These are phyloP conservation scores for Patiria miniata DNA, from an alignment of 35 echinoderm and acorn worm genomes.

Conservation along the genomic window DNA sequence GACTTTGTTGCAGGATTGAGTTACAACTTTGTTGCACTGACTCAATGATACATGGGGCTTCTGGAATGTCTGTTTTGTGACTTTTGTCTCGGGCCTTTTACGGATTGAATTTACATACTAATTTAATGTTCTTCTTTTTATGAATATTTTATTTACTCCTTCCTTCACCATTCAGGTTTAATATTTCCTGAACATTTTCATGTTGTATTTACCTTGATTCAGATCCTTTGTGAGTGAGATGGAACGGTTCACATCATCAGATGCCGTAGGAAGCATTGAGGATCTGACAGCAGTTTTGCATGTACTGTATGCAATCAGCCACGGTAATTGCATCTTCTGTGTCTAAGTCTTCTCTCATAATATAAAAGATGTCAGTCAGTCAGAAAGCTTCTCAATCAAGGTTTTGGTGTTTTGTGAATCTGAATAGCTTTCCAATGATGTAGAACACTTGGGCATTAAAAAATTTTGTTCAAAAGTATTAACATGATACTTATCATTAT, in stretches of 20 bases:
- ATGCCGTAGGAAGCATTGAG: constrained; percentile 13
- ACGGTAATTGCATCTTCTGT: constrained; percentile 3
- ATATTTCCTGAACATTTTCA: too few relatives aligned
- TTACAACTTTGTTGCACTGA: too few relatives aligned
- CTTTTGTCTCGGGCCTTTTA: neutral
- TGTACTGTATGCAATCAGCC: constrained; percentile 38
- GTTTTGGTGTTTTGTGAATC: neutral
- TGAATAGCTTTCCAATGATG: neutral
- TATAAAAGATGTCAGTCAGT: neutral
- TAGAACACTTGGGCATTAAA: neutral
- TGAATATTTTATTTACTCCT: too few relatives aligned
- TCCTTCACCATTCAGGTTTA: too few relatives aligned
- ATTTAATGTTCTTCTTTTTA: too few relatives aligned
- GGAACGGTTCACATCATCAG: constrained; percentile 52
- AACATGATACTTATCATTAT: too few relatives aligned
- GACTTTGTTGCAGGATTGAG: too few relatives aligned
- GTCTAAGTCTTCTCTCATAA: neutral
- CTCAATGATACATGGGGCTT: neutral
- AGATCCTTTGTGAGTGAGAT: constrained; percentile 55
- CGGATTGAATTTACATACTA: too few relatives aligned
- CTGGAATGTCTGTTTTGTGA: neutral
- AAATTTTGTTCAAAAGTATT: too few relatives aligned
- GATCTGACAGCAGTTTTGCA: constrained; percentile 37
- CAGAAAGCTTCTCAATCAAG: neutral
- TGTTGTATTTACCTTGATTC: neutral